phyloP scores from a whole-genome alignment of 2,797 vertebrate genomes.

The Phyllotis vaccarum region DNA sequence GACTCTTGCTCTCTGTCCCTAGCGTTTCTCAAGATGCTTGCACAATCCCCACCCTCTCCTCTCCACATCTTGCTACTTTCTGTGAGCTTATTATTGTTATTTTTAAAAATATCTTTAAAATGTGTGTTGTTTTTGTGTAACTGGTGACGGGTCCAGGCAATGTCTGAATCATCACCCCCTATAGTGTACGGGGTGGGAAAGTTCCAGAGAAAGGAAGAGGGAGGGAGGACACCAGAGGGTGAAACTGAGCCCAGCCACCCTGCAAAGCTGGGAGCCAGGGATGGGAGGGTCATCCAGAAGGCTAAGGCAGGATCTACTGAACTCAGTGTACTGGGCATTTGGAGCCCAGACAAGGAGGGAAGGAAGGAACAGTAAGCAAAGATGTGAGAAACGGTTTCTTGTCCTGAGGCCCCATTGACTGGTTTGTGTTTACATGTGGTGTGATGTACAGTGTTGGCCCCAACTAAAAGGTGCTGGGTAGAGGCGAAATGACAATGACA shows the following conservation, averaged over 20 bases:
- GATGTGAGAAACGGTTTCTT: not conserved
- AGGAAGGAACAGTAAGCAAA: not conserved
- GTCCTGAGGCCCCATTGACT: not conserved
- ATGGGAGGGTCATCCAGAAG: not conserved
- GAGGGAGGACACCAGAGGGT: too few species aligned
- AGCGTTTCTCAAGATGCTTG: not conserved
- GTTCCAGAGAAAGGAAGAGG: not conserved
- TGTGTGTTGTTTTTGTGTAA: accelerated
- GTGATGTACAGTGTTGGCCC: not conserved
- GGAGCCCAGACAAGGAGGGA: not conserved
- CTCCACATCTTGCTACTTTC: not conserved
- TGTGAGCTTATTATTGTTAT: not conserved
- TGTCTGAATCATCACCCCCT: not conserved
- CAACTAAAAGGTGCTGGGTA: not conserved
- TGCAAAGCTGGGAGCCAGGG: not conserved
- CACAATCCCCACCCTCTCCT: not conserved
- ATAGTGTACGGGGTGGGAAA: not conserved
- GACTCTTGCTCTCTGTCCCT: too few species aligned
- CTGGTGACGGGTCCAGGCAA: too few species aligned
- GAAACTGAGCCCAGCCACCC: not conserved
- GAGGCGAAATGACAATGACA: not conserved
- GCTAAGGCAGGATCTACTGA: not conserved
- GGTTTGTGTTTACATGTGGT: not conserved
- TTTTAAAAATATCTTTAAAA: not conserved
- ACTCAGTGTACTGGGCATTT: not conserved